Base-by-base conservation (phyloP, 2,797 vertebrate genomes). In the Falco cherrug region DNA sequence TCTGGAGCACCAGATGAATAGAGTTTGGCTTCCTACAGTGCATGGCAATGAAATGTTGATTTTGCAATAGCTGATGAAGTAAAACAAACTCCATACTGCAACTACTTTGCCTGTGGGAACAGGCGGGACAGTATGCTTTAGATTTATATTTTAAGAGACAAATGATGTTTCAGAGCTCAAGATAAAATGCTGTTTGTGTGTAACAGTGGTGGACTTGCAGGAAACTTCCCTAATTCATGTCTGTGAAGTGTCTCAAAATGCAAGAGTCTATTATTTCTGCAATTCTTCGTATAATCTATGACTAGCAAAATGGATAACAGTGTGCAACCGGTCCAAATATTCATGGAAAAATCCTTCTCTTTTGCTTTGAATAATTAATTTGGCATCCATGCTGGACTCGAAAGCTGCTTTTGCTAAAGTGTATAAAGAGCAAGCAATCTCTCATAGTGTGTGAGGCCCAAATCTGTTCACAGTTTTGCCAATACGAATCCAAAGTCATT, bases 291-390 rank as follows among this genome's bases (percentile, higher is more conserved):
- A 59, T 75, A 85, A 81, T 57, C 33, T 85, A 19, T 67, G 83
- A 88, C 78, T 57, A 79, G 6, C 15, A 76, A 87, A 93, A 89
- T 22, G 37, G 73, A 4, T 80, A 87, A 35, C 47, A 67, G 60
- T 57, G 64, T 78, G 56, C 76, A 89, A 51, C 10, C 7, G 8
- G 69, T 84, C 65, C 85, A 96, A 94, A 91, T 83, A 88, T 39
- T 93, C 24, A 54, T 28, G 35, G 80, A 87, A 81, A 91, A 84
- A 86, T 47, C n/a, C 16, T 9, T 83, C n/a, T 75, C 57, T 61
- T 80, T 91, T 51, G 43, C 91, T 94, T 81, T 79, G 91, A 93
- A 89, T 94, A 96, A 95, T 95, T 93, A 90, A 91, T 95, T 94
- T 93, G 93, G 65, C 93, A 90, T 45, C 85, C 85, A 48, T 73